Base-by-base conservation (phyloP, 2,888 invertebrate species). In the Drosophila paucipuncta region DNA sequence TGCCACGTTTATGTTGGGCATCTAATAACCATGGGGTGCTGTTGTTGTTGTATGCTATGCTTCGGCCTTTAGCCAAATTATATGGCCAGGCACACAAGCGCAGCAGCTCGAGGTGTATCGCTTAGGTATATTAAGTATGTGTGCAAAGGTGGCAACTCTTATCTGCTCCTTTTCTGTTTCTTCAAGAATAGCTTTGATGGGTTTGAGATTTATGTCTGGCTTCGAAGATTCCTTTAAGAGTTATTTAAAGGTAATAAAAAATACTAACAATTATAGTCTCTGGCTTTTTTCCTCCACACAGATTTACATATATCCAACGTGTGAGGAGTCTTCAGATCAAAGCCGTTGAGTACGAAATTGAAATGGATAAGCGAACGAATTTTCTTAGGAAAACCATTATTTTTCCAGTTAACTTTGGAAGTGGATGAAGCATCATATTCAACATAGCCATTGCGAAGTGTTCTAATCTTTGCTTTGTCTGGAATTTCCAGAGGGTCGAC, bases 11-110 rank as follows among this genome's bases (percentile, higher is more conserved):
- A 80, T 81, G 83, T 82, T 85, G 73, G 78, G 76, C 86, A 86
- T 88, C 87, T 88, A 88, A 88, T 89, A 88, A 89, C 85, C 89
- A 89, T 89, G 89, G 85, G 85, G 78, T 73, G 78, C 85, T 82
- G 62, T 61, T 62, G 68, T 47, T 69, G 64, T 37, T 53, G 72
- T 57, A 58, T 58, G 50, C 60, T 71, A 53, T 68, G 62, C 66
- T 52, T 73, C 78, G 73, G 87, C 82, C 84, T 86, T 89, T 89
- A 78, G 60, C 85, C 80, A 88, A 88, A 88, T 88, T 88, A 89
- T 88, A 88, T 80, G 80, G 73, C 83, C 83, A 67, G 76, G 39
- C 60, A 63, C 50, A 30, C 61, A 52, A 64, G 53, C 61, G 50
- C 62, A 47, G 53, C 67, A 63, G 68, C 69, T 63, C 25, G 49